A percentile compares a stretch with the other conserved stretches of the same genome.
Conservation (phyloP, 2,888 invertebrate species). For the Eretmocerus hayati region DNA sequence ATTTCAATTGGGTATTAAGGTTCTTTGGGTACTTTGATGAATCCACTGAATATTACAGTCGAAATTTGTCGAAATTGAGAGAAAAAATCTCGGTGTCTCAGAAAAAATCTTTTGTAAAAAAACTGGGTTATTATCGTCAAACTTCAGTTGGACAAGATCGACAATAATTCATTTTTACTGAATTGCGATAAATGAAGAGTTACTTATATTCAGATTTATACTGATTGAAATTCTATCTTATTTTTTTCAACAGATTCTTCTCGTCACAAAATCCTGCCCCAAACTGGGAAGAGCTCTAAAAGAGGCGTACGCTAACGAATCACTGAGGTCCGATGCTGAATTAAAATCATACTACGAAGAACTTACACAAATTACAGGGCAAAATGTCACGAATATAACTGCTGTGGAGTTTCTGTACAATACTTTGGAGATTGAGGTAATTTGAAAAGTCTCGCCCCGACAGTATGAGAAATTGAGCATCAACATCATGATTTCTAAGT, state of each 20-base stretch:
- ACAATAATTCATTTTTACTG: neutral
- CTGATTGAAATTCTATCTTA: no score
- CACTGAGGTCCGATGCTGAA: constrained; percentile 49
- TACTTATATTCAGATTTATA: no score
- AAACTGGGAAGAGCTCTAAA: constrained; percentile 51
- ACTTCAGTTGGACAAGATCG: neutral
- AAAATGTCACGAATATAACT: constrained; percentile 54
- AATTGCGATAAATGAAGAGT: no score
- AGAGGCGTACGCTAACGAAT: constrained; percentile 49
- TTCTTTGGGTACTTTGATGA: no score
- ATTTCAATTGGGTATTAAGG: no score
- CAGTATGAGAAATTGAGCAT: neutral
- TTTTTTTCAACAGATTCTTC: constrained; percentile 41
- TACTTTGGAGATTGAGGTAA: constrained; percentile 58
- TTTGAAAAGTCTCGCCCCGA: no score
- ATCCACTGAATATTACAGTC: no score
- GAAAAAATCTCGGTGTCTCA: no score
- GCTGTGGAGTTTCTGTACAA: constrained; percentile 67
- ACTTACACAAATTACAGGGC: constrained; percentile 54
- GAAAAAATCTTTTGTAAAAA: no score
- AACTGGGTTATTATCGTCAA: no score
- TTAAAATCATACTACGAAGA: constrained; percentile 59
- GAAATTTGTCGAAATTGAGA: no score
- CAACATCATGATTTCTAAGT: neutral
- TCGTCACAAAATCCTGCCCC: constrained; percentile 51